Percentiles rank a stretch among this genome's conserved stretches.
Evolutionary conservation across 2,113 vertebrate species (phyloP).

Genomic region (Tetrao urogallus): DNA sequence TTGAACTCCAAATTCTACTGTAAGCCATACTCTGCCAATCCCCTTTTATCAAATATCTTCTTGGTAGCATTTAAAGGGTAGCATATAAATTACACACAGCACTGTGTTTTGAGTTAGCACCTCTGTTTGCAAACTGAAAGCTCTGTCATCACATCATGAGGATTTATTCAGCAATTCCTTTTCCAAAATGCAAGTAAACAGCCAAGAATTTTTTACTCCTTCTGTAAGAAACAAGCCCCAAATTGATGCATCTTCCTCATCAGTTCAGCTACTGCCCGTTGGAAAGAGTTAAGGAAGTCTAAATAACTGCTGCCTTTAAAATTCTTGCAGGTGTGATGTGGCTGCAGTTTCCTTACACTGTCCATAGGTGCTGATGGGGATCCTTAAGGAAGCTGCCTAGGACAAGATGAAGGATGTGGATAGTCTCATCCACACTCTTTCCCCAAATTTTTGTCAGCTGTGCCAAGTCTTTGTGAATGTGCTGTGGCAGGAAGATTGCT

Average conservation of each 20-base stretch:
- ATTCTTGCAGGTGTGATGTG: neutral
- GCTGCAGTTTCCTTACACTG: slow-evolving; percentile 74
- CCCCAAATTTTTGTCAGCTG: slow-evolving; percentile 85
- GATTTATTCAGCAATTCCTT: neutral
- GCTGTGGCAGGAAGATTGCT: slow-evolving; percentile 79
- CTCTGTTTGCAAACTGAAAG: neutral
- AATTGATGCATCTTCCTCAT: neutral
- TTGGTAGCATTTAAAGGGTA: neutral
- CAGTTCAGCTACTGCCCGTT: neutral
- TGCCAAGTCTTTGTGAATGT: slow-evolving; percentile 83
- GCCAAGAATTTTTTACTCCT: neutral
- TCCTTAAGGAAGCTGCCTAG: slow-evolving; percentile 78
- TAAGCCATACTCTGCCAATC: neutral
- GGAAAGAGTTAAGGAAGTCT: neutral
- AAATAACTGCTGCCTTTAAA: neutral
- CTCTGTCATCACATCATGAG: neutral
- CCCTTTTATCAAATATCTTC: neutral
- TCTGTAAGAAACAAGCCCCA: neutral
- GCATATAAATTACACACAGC: neutral
- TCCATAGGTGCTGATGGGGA: neutral
- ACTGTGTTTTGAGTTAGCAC: neutral
- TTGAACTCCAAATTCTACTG: neutral
- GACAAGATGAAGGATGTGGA: slow-evolving; percentile 79
- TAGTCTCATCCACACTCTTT: slow-evolving; percentile 85
- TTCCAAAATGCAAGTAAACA: neutral